A percentile compares a stretch with the other conserved stretches of the same genome.
Conservation (phyloP, 2,888 invertebrate species). For the Sphecodes monilicornis region DNA sequence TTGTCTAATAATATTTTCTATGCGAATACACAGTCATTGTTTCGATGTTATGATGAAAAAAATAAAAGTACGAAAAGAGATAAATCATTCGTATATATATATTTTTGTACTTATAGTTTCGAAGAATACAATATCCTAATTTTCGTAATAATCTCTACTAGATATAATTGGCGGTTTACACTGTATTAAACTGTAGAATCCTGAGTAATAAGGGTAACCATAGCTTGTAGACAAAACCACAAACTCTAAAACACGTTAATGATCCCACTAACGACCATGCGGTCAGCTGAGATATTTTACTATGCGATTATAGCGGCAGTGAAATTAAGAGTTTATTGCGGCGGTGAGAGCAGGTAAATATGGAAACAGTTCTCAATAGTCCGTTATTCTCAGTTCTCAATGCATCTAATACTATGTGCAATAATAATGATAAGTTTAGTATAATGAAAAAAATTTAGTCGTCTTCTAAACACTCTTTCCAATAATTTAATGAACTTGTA, state of each 20-base stretch:
- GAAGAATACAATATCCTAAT: not conserved
- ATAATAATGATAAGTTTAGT: not conserved
- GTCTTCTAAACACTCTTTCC: not conserved
- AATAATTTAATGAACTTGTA: not conserved
- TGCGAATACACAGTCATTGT: no score
- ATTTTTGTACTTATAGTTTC: not conserved
- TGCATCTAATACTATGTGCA: not conserved
- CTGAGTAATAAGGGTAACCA: constrained; percentile 6
- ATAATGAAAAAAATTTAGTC: not conserved
- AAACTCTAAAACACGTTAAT: constrained; percentile 9
- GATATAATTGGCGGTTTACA: not conserved
- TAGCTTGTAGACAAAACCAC: constrained; percentile 14
- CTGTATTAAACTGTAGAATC: constrained; percentile 1
- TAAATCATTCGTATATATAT: not conserved
- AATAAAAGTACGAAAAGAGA: not conserved
- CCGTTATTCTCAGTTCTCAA: not conserved
- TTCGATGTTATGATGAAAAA: not conserved
- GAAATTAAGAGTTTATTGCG: constrained; percentile 5
- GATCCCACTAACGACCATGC: constrained; percentile 1
- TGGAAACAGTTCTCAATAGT: not conserved
- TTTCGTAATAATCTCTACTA: not conserved
- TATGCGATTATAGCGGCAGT: not conserved
- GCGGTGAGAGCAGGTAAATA: not conserved
- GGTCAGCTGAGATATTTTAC: constrained; percentile 8
- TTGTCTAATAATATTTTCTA: no score